phyloP scores from a whole-genome alignment of 2,797 vertebrate genomes.

The Dipus sagitta region DNA sequence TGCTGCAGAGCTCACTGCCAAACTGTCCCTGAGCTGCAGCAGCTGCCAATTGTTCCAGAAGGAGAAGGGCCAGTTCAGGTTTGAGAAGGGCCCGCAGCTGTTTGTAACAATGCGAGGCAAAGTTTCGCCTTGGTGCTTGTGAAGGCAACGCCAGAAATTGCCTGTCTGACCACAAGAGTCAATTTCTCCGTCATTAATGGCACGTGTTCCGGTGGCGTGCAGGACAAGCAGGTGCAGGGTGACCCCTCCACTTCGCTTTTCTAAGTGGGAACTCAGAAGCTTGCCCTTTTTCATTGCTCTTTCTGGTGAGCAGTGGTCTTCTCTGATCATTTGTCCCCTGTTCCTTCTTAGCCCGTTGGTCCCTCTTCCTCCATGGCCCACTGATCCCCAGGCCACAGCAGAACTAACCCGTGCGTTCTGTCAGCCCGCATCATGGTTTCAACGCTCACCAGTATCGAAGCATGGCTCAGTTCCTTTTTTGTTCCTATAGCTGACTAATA shows the following conservation, averaged over 20 bases:
- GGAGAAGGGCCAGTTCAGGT: constrained; percentile 95
- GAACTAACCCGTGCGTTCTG: not conserved
- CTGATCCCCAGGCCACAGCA: not conserved
- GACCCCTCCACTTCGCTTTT: constrained; percentile 94
- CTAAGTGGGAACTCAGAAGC: constrained; percentile 93
- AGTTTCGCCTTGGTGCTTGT: constrained; percentile 95
- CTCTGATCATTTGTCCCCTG: not conserved
- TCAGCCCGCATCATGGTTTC: not conserved
- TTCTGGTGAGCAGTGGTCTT: constrained; percentile 86
- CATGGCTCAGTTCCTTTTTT: not conserved
- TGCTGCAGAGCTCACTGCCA: constrained; percentile 91
- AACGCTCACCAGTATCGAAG: not conserved
- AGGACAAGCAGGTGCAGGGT: constrained; percentile 96
- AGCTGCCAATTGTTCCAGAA: constrained; percentile 87
- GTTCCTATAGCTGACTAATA: not conserved
- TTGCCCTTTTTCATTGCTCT: constrained; percentile 93
- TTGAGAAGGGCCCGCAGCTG: constrained; percentile 95
- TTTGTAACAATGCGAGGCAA: constrained; percentile 94
- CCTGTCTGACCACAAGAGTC: constrained; percentile 94
- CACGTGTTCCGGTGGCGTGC: constrained; percentile 97
- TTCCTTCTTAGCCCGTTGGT: not conserved
- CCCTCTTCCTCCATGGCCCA: not conserved
- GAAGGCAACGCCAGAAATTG: constrained; percentile 96
- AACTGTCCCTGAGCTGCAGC: constrained; percentile 91
- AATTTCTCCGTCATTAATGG: constrained; percentile 94